Base-by-base conservation (phyloP, 1,140 invertebrate genomes). In the Anthonomus grandis region DNA sequence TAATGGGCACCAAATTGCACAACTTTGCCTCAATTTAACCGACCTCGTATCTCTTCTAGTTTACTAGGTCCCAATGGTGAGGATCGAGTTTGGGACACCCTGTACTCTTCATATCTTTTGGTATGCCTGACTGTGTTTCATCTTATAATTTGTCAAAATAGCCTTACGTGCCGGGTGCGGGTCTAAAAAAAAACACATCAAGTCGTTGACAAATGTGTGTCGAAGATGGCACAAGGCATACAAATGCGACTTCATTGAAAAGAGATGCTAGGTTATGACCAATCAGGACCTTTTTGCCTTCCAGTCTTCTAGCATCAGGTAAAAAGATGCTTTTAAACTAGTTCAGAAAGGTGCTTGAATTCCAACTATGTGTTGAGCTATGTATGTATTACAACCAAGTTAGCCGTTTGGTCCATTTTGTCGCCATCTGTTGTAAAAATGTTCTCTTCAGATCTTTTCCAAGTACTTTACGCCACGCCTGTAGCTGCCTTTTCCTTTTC, bases 391-490 rank as follows among this genome's bases (percentile, higher is more conserved):
- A 13, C 13, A 39, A 13, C 37, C 10, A 5, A 17, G 37, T 9
- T 39, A 39, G 37, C 37, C 37, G 5, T 39, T 39, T 39, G 37
- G 37, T 39, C 37, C 37, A 13, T 39, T 39, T 39, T 39, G 10
- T 39, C 37, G 37, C 37, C 5, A 39, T 15, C 10, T 39, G 37
- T 39, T 39, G 17, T 53, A 70, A 23, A 74, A 6, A 46, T 71
- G 55, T 8, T 31, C 6, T 31, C 6, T 31, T 6, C 6, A 31
- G 27, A 31, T 31, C 27, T 31, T 31, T 31, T 31, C 27, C 6
- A n/a, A n/a, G n/a, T 31, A 31, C 19, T 23, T 46, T 46, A 39
- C 13, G 13, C 37, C 37, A 39, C 37, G 37, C 37, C 37, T 39
- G 37, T 39, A 39, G 37, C 10, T 39, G 17, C 37, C 37, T 39